Conservation (phyloP, 2,113 vertebrate genomes). For the Merops nubicus region DNA sequence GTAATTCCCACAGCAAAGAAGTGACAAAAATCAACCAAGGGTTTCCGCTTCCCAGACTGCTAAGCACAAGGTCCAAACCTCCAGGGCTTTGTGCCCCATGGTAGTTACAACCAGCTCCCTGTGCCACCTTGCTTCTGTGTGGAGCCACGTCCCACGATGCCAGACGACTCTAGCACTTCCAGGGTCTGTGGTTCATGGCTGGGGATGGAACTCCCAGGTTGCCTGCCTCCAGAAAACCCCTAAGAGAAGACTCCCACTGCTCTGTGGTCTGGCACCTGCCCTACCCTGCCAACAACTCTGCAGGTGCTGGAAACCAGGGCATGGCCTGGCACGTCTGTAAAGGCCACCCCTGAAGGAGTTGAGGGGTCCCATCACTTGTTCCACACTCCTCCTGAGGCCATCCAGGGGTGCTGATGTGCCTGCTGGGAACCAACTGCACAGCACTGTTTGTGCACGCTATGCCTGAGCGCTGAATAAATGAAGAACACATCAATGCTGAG, state of each 20-base stretch:
- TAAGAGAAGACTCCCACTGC: background rate
- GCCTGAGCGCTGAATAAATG: background rate
- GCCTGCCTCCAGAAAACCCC: background rate
- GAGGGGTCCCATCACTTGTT: background rate
- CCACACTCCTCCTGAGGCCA: background rate
- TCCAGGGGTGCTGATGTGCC: too few relatives aligned
- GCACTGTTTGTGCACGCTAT: fast-evolving
- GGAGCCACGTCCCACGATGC: background rate
- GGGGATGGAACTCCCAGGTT: background rate
- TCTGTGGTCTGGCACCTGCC: background rate
- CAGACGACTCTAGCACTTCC: fast-evolving
- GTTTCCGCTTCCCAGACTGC: background rate
- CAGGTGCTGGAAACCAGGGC: background rate
- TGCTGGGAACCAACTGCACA: background rate
- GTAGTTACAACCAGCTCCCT: background rate
- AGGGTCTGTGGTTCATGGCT: background rate
- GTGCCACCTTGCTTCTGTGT: background rate
- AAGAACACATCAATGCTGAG: background rate
- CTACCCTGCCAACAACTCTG: background rate
- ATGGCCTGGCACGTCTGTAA: background rate
- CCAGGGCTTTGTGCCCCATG: background rate
- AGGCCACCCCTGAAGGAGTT: background rate
- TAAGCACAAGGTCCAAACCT: background rate
- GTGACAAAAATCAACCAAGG: background rate
- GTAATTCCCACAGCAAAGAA: background rate